A percentile compares a stretch with the other conserved stretches of the same genome.
These are phyloP conservation scores for Lordiphosa andalusiaca DNA, from an alignment of 2,888 invertebrate genomes.

Conservation along the genomic window DNA sequence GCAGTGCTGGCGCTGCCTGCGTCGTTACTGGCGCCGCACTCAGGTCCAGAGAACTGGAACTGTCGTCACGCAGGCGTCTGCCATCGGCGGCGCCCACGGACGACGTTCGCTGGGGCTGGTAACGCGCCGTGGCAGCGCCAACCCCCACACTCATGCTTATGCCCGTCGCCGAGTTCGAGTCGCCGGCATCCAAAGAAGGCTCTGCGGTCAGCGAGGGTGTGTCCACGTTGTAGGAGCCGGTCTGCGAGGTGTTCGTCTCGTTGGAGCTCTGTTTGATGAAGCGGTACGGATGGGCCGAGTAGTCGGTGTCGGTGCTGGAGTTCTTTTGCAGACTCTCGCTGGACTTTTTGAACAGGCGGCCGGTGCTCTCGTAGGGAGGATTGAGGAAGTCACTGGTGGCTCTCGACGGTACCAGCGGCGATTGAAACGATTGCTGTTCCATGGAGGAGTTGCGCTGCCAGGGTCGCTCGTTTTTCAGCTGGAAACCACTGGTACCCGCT, in stretches of 20 bases:
- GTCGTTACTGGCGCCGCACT: slow-evolving; percentile 57
- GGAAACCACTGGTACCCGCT: slow-evolving; percentile 64
- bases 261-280: slow-evolving; percentile 81
- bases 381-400: slow-evolving; percentile 79
- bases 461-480: slow-evolving; percentile 72
- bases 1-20: slow-evolving; percentile 68
- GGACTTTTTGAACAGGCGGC: slow-evolving; percentile 78
- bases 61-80: slow-evolving; percentile 61
- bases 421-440: slow-evolving; percentile 76
- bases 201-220: slow-evolving; percentile 79
- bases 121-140: slow-evolving; percentile 61
- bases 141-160: slow-evolving; percentile 53
- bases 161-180: slow-evolving; percentile 66
- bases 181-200: slow-evolving; percentile 78
- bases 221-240: slow-evolving; percentile 80
- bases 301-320: slow-evolving; percentile 80
- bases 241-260: slow-evolving; percentile 80
- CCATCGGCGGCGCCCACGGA: slow-evolving; percentile 76
- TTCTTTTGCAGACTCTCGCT: slow-evolving; percentile 80
- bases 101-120: slow-evolving; percentile 76
- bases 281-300: slow-evolving; percentile 80
- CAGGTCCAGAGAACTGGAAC: slow-evolving; percentile 63
- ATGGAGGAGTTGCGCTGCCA: slow-evolving; percentile 77
- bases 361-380: slow-evolving; percentile 75
- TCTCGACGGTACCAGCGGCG: slow-evolving; percentile 70